phyloP scores from a whole-genome alignment of 2,797 vertebrate species.

The Hydrolagus colliei region DNA sequence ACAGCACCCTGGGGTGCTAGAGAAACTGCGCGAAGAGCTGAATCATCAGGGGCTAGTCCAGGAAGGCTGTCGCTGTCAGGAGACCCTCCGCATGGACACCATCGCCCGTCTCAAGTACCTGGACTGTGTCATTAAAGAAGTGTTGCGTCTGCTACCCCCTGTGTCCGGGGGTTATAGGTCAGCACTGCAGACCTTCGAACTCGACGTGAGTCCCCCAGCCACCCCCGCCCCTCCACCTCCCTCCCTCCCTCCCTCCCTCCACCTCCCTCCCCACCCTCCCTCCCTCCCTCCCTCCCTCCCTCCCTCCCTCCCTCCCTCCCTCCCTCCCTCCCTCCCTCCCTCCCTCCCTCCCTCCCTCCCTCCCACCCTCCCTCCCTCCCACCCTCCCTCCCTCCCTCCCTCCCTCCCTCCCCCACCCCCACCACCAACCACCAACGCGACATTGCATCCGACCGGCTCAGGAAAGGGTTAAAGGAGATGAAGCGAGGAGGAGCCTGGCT shows the following conservation, averaged over 20 bases:
- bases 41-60: constrained; percentile 75
- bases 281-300: no score
- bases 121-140: constrained; percentile 96
- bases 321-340: no score
- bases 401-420: no score
- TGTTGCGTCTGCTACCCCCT: constrained; percentile 86
- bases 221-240: background rate
- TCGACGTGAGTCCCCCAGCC: constrained; percentile 71
- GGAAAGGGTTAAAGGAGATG: background rate
- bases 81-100: constrained; percentile 73
- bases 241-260: background rate
- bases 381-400: no score
- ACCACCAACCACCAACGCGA: background rate
- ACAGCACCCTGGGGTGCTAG: constrained; percentile 77
- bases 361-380: no score
- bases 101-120: constrained; percentile 80
- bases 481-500: background rate
- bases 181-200: constrained; percentile 91
- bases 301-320: no score
- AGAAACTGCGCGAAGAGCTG: constrained; percentile 85
- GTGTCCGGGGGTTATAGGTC: constrained; percentile 91
- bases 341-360: no score
- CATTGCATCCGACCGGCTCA: constrained; percentile 3
- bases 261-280: background rate
- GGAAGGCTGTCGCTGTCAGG: constrained; percentile 80